Percentiles rank a stretch among this genome's conserved stretches.
phyloP scores from a whole-genome alignment of 2,113 vertebrate genomes.

The Gymnarchus niloticus region DNA sequence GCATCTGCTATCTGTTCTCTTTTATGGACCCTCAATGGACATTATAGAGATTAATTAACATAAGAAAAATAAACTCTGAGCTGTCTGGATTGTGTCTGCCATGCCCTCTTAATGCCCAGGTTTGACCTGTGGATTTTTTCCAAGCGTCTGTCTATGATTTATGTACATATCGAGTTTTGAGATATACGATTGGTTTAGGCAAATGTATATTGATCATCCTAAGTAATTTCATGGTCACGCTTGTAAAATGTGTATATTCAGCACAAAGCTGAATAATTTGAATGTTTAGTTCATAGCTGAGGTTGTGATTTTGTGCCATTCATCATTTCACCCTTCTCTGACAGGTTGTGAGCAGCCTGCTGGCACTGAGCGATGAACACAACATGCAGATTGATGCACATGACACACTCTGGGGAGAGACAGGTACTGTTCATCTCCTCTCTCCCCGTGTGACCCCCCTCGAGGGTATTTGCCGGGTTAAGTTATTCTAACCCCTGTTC shows the following conservation, averaged over 20 bases:
- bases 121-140: not conserved
- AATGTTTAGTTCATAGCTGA: not conserved
- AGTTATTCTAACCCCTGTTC: not conserved
- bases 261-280: not conserved
- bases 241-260: constrained; percentile 13
- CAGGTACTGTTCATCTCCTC: constrained; percentile 66
- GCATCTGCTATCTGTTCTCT: not conserved
- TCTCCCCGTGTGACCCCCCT: too few species aligned
- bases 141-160: not conserved
- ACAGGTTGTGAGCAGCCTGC: constrained; percentile 82
- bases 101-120: not conserved
- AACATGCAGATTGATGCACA: constrained; percentile 78
- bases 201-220: constrained; percentile 6
- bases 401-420: constrained; percentile 95
- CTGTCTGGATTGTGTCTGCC: not conserved
- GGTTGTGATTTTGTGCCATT: not conserved
- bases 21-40: not conserved
- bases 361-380: constrained; percentile 71
- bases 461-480: not conserved
- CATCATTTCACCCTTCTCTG: constrained; percentile 25
- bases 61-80: not conserved
- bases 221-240: not conserved
- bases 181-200: not conserved
- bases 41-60: not conserved
- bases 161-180: not conserved